Percentiles rank a stretch among this genome's conserved stretches.
phyloP scores from a whole-genome alignment of 1,140 invertebrate species.

The Nylanderia fulva region DNA sequence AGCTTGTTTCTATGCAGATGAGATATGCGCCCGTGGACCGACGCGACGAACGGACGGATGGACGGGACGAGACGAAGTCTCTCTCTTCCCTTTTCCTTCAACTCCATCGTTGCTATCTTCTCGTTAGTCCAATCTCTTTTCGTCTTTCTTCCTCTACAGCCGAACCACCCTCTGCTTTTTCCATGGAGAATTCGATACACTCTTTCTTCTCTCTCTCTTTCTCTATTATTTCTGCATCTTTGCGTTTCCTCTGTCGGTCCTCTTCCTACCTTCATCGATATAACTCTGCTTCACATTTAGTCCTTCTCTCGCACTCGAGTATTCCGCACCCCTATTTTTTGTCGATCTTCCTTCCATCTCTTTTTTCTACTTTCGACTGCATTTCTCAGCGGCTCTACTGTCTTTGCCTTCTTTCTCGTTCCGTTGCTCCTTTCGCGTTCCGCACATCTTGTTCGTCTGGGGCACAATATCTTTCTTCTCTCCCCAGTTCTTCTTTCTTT shows the following conservation, averaged over 20 bases:
- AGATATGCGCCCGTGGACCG: slow-evolving; percentile 75
- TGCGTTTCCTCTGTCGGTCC: slow-evolving; percentile 42
- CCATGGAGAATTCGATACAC: slow-evolving; percentile 25
- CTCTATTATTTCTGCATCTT: slow-evolving; percentile 34
- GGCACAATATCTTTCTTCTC: slow-evolving; percentile 51
- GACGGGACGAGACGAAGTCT: slow-evolving; percentile 34
- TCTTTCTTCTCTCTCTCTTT: neutral
- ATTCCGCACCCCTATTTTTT: slow-evolving; percentile 1
- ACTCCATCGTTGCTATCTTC: slow-evolving; percentile 41
- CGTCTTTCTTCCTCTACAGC: neutral
- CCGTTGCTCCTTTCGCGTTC: neutral
- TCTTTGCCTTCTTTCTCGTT: slow-evolving; percentile 16
- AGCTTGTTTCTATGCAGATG: slow-evolving; percentile 85
- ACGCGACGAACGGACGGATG: slow-evolving; percentile 59
- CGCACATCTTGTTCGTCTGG: slow-evolving; percentile 11
- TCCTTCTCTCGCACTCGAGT: slow-evolving; percentile 1
- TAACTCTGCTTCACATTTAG: neutral
- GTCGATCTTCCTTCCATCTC: slow-evolving; percentile 28
- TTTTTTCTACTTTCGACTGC: slow-evolving; percentile 2
- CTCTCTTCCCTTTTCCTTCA: slow-evolving; percentile 64
- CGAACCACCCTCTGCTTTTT: neutral
- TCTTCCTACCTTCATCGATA: slow-evolving; percentile 12
- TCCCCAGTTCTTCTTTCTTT: slow-evolving; percentile 51
- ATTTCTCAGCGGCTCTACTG: slow-evolving; percentile 1
- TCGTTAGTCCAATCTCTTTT: slow-evolving; percentile 11